A percentile compares a stretch with the other conserved stretches of the same genome.
These are phyloP conservation scores for Candoia aspera DNA, from an alignment of 2,113 vertebrate genomes.

Conservation along the genomic window DNA sequence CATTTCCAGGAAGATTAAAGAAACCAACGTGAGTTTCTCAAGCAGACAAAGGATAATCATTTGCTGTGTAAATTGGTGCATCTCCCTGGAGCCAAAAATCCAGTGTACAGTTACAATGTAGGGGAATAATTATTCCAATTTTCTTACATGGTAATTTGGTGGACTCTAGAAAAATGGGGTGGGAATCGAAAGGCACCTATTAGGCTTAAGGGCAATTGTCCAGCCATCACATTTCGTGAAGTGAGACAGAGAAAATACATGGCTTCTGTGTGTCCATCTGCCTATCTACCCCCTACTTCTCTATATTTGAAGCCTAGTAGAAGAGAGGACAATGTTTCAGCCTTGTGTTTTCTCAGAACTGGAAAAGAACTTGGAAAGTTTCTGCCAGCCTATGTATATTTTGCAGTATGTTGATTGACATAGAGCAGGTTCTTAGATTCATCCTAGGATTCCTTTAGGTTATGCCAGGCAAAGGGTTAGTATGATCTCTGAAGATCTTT, in stretches of 20 bases:
- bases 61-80: constrained; percentile 3
- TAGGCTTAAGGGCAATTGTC: background rate
- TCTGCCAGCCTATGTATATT: background rate
- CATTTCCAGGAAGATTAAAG: constrained; percentile 17
- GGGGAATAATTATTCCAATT: background rate
- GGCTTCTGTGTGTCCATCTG: background rate
- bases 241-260: background rate
- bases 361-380: background rate
- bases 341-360: background rate
- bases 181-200: background rate
- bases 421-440: background rate
- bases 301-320: background rate
- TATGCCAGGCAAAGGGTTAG: no score
- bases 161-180: background rate
- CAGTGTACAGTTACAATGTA: background rate
- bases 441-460: no score
- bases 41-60: constrained; percentile 15
- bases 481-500: no score
- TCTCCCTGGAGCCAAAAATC: background rate
- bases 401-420: background rate
- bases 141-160: background rate
- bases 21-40: background rate
- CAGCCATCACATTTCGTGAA: background rate
- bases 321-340: background rate
- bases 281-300: background rate